phyloP scores from a whole-genome alignment of 2,888 invertebrate species.

The Herminia tarsipennalis region DNA sequence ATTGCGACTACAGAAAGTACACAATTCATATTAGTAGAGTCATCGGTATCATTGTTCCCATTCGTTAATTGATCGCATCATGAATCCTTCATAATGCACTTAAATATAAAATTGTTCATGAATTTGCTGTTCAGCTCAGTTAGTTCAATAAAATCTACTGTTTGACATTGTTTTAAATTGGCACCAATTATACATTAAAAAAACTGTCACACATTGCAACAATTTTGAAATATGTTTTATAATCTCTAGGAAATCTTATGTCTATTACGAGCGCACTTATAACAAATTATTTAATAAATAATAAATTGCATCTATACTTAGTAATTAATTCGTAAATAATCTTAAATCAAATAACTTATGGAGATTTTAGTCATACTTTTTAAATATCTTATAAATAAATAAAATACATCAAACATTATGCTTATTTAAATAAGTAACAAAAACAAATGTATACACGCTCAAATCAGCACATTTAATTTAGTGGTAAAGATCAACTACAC shows the following conservation, averaged over 20 bases:
- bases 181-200: conserved; percentile 63
- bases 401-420: too few species aligned
- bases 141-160: conserved; percentile 24
- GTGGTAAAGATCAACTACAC: conserved; percentile 17
- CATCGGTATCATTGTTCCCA: conserved; percentile 74
- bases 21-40: conserved; percentile 27
- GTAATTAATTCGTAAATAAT: conserved; percentile 24
- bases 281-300: conserved; percentile 7
- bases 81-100: conserved; percentile 44
- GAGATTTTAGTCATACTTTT: conserved; percentile 48
- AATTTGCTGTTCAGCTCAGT: conserved; percentile 48
- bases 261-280: conserved; percentile 16
- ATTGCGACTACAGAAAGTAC: conserved; percentile 28
- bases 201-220: conserved; percentile 28
- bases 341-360: conserved; percentile 21
- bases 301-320: conserved; percentile 19
- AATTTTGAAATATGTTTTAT: conserved; percentile 29
- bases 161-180: conserved; percentile 52
- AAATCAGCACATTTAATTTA: too few species aligned
- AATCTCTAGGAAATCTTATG: conserved; percentile 13
- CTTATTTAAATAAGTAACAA: too few species aligned
- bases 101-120: conserved; percentile 39
- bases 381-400: conserved; percentile 46
- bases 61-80: conserved; percentile 59
- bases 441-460: too few species aligned